Conservation (phyloP, 2,888 invertebrate species). For the Tachina grossa region DNA sequence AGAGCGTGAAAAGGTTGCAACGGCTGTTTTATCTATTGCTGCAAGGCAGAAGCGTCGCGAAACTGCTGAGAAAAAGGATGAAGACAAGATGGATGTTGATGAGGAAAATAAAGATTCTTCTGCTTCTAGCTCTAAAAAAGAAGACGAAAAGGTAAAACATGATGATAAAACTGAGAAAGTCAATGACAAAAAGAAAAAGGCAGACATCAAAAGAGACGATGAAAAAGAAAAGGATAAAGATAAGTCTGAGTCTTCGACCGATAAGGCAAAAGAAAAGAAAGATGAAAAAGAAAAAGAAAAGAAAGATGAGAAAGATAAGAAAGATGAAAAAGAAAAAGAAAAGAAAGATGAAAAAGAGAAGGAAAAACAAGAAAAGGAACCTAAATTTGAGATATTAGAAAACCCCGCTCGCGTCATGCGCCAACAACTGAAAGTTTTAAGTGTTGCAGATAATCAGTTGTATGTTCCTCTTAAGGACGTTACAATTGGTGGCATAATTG, state of each 20-base stretch:
- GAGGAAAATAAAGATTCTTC: conserved; percentile 85
- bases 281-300: conserved; percentile 83
- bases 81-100: conserved; percentile 95
- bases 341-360: conserved; percentile 81
- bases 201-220: conserved; percentile 77
- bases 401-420: conserved; percentile 98
- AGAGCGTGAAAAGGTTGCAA: conserved; percentile 98
- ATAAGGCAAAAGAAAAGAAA: conserved; percentile 77
- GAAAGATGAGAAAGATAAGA: conserved; percentile 85
- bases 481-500: conserved; percentile 97
- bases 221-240: conserved; percentile 82
- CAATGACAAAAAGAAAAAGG: conserved; percentile 74
- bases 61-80: conserved; percentile 85
- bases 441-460: conserved; percentile 90
- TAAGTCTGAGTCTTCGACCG: conserved; percentile 53
- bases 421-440: conserved; percentile 92
- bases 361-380: conserved; percentile 93
- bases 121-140: conserved; percentile 84
- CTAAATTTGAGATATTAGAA: conserved; percentile 93
- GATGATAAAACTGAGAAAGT: conserved; percentile 79
- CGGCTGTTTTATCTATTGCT: conserved; percentile 98
- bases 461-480: conserved; percentile 96
- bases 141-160: conserved; percentile 79
- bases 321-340: conserved; percentile 81
- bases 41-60: conserved; percentile 95